Evolutionary conservation across 1,140 invertebrate species (phyloP).

Genomic region (Neodiprion fabricii): DNA sequence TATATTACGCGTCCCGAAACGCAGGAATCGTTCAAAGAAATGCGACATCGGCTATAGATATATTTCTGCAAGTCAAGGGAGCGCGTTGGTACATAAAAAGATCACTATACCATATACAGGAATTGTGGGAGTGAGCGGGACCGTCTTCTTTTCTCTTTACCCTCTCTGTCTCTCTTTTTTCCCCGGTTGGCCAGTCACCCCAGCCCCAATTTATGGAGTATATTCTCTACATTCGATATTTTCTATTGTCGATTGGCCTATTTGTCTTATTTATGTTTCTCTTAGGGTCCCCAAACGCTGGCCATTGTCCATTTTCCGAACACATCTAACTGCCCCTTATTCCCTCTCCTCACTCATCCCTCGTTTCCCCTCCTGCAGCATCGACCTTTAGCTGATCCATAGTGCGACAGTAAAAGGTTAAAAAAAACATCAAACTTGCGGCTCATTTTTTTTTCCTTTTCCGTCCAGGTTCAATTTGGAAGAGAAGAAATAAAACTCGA

Average conservation of each 20-base stretch:
- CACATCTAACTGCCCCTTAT: background rate
- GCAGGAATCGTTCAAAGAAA: no score
- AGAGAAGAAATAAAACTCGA: no score
- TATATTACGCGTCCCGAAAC: no score
- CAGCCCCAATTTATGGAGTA: slow-evolving; percentile 56
- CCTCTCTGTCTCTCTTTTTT: slow-evolving; percentile 12
- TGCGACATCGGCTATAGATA: slow-evolving; percentile 52
- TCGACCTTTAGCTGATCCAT: slow-evolving; percentile 35
- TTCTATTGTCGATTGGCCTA: slow-evolving; percentile 61
- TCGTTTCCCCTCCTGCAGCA: slow-evolving; percentile 21
- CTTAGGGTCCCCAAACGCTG: slow-evolving; percentile 43
- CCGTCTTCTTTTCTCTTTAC: slow-evolving; percentile 18
- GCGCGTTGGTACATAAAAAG: slow-evolving; percentile 60
- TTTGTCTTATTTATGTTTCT: slow-evolving; percentile 63
- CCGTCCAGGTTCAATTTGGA: no score
- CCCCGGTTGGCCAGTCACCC: slow-evolving; percentile 9
- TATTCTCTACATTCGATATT: slow-evolving; percentile 61
- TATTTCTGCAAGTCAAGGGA: slow-evolving; percentile 44
- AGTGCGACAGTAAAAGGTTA: no score
- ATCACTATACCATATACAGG: slow-evolving; percentile 49
- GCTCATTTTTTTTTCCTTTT: no score
- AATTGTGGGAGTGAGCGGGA: slow-evolving; percentile 35
- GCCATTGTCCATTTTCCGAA: slow-evolving; percentile 7
- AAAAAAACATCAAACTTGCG: no score
- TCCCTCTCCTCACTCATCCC: slow-evolving; percentile 25